Conservation (phyloP, 2,113 vertebrate species). For the Prietella phreatophila region DNA sequence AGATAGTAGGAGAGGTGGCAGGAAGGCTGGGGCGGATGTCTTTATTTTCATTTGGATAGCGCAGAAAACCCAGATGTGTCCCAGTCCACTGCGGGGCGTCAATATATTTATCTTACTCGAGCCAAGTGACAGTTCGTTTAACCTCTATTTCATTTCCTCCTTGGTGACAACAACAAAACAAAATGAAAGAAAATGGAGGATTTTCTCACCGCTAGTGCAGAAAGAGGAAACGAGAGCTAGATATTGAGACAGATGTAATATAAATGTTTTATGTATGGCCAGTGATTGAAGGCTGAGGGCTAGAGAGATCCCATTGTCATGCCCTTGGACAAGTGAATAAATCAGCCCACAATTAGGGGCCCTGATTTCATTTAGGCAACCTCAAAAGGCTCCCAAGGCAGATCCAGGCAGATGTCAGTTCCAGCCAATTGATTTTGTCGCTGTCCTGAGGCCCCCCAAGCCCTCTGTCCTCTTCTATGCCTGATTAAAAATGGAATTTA, state of each 20-base stretch:
- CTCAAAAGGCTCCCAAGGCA: conserved; percentile 69
- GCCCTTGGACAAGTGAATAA: conserved; percentile 77
- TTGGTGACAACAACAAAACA: conserved; percentile 39
- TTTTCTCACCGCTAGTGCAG: conserved; percentile 36
- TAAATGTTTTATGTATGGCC: conserved; percentile 76
- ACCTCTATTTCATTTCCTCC: conserved; percentile 71
- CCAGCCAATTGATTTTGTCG: conserved; percentile 79
- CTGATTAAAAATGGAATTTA: conserved; percentile 72
- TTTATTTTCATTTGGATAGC: conserved; percentile 45
- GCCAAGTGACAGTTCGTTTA: conserved; percentile 73
- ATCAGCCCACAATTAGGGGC: conserved; percentile 77
- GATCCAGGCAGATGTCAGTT: conserved; percentile 80
- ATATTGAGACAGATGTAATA: conserved; percentile 54
- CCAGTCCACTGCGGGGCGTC: conserved; percentile 58
- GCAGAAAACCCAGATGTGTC: conserved; percentile 47
- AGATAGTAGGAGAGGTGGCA: neutral
- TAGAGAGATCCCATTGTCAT: conserved; percentile 58
- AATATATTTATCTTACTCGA: conserved; percentile 75
- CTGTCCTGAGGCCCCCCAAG: conserved; percentile 66
- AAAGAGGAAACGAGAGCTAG: conserved; percentile 5
- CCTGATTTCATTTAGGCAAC: conserved; percentile 78
- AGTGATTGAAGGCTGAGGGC: conserved; percentile 62
- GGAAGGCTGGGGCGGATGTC: neutral
- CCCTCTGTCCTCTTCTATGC: conserved; percentile 66
- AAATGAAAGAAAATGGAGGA: conserved; percentile 68